Evolutionary conservation across 2,888 invertebrate genomes (phyloP), one percentile per base, ranked within the genome.

Genomic region (Chrysina gloriosa): DNA sequence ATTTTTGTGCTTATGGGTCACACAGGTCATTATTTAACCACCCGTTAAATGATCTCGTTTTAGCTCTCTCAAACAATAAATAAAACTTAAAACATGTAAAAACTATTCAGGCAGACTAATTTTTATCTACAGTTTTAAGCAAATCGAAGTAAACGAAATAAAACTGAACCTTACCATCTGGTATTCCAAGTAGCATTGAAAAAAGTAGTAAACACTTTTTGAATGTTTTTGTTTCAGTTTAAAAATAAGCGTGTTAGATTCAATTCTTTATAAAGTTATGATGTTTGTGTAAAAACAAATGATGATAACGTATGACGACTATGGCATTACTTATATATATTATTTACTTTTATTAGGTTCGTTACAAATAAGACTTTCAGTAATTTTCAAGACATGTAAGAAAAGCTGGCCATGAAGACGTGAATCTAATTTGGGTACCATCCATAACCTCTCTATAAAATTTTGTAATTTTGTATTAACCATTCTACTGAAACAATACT

Each of bases 91-190:
- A 71, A 71, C 68, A 68, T 69, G 69, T 69, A 70, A 69, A 68
- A 70, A 67, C 68, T 71, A 71, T 69, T 61, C 70, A 73, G 71
- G 71, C 69, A 70, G 67, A 69, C 71, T 70, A 71, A 67, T 61
- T 63, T 73, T 72, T 70, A 76, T 74, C 76, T 76, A 76, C 76
- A 66, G 68, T 70, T 70, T 71, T 70, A 75, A 76, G 76, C 76
- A 72, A 69, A 52, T 71, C 45, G 63, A 52, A 70, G 45, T 61
- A 65, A 56, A 68, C 63, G 61, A 65, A 71, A 70, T 66, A 77
- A 81, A 82, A 79, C 78, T 80, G 82, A 83, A 82, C 77, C 84
- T 84, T 84, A 84, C 84, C 84, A 82, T 84, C 84, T 84, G 80
- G 75, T 75, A 74, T 78, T 82, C 82, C 82, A 83, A 81, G 82